Evolutionary conservation across 2,888 invertebrate genomes (phyloP).

Genomic region (Hirtodrosophila trivittata): DNA sequence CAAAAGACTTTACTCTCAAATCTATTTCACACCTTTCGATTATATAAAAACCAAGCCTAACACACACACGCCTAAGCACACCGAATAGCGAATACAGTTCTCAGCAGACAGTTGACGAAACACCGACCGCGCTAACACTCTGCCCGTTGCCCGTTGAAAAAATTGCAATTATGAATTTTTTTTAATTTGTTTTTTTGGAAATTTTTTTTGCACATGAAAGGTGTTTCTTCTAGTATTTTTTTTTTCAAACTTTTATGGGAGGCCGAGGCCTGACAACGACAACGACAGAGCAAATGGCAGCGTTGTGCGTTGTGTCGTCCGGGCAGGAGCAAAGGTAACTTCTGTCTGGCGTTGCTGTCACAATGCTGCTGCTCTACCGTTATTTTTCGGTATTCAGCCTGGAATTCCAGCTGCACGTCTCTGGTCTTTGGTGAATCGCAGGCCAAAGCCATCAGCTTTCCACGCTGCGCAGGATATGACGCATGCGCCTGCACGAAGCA

Average conservation of each 20-base stretch:
- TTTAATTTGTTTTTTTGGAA: background rate
- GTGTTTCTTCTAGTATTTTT: conserved; percentile 9
- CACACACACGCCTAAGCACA: conserved; percentile 26
- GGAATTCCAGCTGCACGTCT: conserved; percentile 66
- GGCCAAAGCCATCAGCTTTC: conserved; percentile 40
- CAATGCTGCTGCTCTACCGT: conserved; percentile 61
- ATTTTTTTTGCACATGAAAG: conserved; percentile 17
- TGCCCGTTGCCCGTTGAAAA: conserved; percentile 13
- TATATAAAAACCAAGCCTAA: conserved; percentile 45
- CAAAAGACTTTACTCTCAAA: background rate
- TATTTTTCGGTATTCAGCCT: conserved; percentile 74
- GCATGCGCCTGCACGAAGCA: conserved; percentile 57
- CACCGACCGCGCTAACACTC: conserved; percentile 19
- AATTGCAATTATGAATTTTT: conserved; percentile 13
- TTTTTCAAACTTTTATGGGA: conserved; percentile 37
- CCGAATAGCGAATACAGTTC: conserved; percentile 8
- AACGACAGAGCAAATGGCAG: conserved; percentile 75
- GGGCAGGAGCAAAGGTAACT: conserved; percentile 85
- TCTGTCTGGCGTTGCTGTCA: conserved; percentile 82
- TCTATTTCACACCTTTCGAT: conserved; percentile 20
- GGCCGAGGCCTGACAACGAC: conserved; percentile 78
- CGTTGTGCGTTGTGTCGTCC: conserved; percentile 83
- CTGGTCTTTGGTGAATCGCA: conserved; percentile 3
- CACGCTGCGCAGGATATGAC: conserved; percentile 65
- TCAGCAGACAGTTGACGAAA: background rate